Evolutionary conservation across 2,888 invertebrate genomes (phyloP).

Genomic region (Hemicrepidius hirtus): DNA sequence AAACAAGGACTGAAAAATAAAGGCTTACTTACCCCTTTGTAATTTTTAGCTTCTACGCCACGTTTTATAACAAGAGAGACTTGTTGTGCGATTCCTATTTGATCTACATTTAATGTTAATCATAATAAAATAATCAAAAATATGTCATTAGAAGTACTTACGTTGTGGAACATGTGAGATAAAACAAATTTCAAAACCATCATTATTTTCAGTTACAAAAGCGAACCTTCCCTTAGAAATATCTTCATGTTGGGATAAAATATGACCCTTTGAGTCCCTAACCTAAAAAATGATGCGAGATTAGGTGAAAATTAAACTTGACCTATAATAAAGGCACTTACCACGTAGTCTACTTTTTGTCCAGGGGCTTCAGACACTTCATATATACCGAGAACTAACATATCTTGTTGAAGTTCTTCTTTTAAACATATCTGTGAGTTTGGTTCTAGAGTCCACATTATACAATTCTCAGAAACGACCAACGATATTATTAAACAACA

Average conservation of each 20-base stretch:
- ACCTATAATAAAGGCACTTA: conserved; percentile 73
- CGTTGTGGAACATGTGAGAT: conserved; percentile 87
- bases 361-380: conserved; percentile 93
- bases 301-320: conserved; percentile 7
- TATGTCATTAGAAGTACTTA: conserved; percentile 73
- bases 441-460: conserved; percentile 91
- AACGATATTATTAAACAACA: conserved; percentile 61
- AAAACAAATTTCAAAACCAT: conserved; percentile 98
- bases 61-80: conserved; percentile 91
- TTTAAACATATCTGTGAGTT: conserved; percentile 96
- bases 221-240: conserved; percentile 95
- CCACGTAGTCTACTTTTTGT: conserved; percentile 89
- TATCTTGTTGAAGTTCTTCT: conserved; percentile 97
- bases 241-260: conserved; percentile 91
- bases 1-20: neutral
- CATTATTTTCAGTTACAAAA: conserved; percentile 97
- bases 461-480: conserved; percentile 71
- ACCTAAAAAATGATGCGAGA: conserved; percentile 78
- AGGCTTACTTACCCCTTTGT: conserved; percentile 90
- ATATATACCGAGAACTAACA: conserved; percentile 96
- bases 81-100: conserved; percentile 88
- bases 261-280: conserved; percentile 94
- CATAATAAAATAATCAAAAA: neutral
- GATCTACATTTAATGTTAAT: conserved; percentile 74
- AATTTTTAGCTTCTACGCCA: conserved; percentile 98